A percentile compares a stretch with the other conserved stretches of the same genome.
Evolutionary conservation across 2,888 invertebrate genomes (phyloP).

Genomic region (Eulithis prunata): DNA sequence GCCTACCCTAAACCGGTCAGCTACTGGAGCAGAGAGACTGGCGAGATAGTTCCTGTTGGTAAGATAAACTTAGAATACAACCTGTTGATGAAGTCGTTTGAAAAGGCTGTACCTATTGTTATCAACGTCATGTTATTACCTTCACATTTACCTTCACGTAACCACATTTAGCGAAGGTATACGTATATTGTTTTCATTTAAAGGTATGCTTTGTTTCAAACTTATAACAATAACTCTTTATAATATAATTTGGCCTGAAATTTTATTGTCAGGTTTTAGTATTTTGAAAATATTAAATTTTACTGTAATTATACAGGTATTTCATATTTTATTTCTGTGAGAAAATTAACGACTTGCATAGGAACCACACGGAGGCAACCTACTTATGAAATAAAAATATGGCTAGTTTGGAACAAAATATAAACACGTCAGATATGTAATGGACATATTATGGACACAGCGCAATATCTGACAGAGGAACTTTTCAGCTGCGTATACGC

Average conservation of each 20-base stretch:
- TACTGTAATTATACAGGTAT: background rate
- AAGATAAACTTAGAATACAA: slow-evolving; percentile 53
- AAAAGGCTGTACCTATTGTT: too few relatives aligned
- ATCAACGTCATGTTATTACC: too few relatives aligned
- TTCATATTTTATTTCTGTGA: background rate
- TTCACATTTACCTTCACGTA: too few relatives aligned
- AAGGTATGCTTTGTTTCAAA: slow-evolving; percentile 22
- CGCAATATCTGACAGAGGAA: too few relatives aligned
- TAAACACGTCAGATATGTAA: too few relatives aligned
- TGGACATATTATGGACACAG: too few relatives aligned
- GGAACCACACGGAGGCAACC: background rate
- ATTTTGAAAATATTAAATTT: background rate
- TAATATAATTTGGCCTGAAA: slow-evolving; percentile 16
- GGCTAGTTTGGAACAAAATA: too few relatives aligned
- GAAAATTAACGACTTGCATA: background rate
- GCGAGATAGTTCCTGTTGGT: slow-evolving; percentile 91
- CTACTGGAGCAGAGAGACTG: slow-evolving; percentile 91
- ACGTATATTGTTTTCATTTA: slow-evolving; percentile 23
- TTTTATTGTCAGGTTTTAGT: slow-evolving; percentile 4
- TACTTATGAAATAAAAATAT: too few relatives aligned
- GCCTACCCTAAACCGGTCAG: slow-evolving; percentile 94
- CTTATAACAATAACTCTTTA: slow-evolving; percentile 6
- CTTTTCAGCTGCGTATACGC: too few relatives aligned
- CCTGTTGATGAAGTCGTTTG: too few relatives aligned
- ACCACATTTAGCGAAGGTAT: slow-evolving; percentile 19